Evolutionary conservation across 2,888 invertebrate genomes (phyloP), one percentile per base, ranked within the genome.

Genomic region (Acanthopleura granulata): DNA sequence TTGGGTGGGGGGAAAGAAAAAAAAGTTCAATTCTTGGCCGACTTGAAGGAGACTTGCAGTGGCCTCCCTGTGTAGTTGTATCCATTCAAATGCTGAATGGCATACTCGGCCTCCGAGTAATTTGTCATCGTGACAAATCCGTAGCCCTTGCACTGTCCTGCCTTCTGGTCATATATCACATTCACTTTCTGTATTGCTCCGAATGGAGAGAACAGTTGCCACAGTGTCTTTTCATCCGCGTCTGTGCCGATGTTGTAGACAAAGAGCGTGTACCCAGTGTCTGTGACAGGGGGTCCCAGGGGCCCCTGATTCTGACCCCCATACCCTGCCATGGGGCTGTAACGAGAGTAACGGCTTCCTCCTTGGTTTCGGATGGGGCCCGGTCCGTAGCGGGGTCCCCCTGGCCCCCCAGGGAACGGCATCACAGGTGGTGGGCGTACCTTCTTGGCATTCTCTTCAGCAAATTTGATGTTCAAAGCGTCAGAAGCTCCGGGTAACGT

Each of bases 401-500:
- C 15, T 40, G 22, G 62, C 72, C 75, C 15, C 49, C 62, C 29
- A 75, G 77, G 0, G 73, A 73, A 27, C 77, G 80, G n/a, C 69
- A 75, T 22, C 72, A 51, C 62, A 62, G 78, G 78, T 73, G 79
- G 78, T 6, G 82, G 78, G 25, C 78, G 77, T 18, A 78, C 75
- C 75, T 87, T 87, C 81, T 86, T 85, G n/a, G 83, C 79, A 75
- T 96, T 95, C 89, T 96, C 96, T 87, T 96, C 96, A 0, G 96
- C 96, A 83, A 94, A 94, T 92, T 94, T 95, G 30, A 97, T 96
- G 81, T 94, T 93, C 69, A 98, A 92, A 29, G 96, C 95, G 88
- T 96, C 95, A 78, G 94, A 94, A 77, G 95, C 94, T 81, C 96
- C 96, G 73, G 96, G 94, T 91, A 95, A 94, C 79, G 94, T 94